These are phyloP conservation scores for Fregetta grallaria DNA, from an alignment of 2,113 vertebrate species.

Conservation along the genomic window DNA sequence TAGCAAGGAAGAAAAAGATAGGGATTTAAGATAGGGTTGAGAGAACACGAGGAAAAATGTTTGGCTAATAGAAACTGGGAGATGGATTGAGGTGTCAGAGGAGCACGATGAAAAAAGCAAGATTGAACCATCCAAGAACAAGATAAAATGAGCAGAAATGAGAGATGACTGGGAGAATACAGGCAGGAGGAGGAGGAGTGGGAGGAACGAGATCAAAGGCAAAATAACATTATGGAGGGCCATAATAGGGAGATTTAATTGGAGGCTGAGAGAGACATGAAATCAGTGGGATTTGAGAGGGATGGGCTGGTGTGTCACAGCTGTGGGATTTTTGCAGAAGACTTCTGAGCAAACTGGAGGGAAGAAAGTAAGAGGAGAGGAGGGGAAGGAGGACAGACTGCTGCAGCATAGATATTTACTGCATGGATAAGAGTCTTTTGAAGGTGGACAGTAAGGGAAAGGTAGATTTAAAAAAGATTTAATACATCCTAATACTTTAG, in stretches of 20 bases:
- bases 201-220: neutral
- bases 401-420: neutral
- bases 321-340: neutral
- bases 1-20: neutral
- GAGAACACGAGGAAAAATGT: neutral
- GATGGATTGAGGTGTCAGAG: neutral
- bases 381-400: neutral
- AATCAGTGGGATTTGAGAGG: neutral
- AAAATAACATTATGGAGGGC: neutral
- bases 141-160: neutral
- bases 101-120: neutral
- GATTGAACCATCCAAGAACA: neutral
- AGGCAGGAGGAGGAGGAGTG: neutral
- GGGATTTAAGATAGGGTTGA: neutral
- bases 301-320: neutral
- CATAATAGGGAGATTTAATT: neutral
- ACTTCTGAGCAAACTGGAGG: neutral
- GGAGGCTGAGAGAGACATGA: neutral
- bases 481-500: neutral
- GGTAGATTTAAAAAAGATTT: neutral
- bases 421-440: neutral
- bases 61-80: neutral
- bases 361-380: neutral
- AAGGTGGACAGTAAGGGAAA: neutral
- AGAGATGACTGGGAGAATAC: neutral